phyloP scores from a whole-genome alignment of 2,888 invertebrate genomes.

The Nipponacmea schrenckii region DNA sequence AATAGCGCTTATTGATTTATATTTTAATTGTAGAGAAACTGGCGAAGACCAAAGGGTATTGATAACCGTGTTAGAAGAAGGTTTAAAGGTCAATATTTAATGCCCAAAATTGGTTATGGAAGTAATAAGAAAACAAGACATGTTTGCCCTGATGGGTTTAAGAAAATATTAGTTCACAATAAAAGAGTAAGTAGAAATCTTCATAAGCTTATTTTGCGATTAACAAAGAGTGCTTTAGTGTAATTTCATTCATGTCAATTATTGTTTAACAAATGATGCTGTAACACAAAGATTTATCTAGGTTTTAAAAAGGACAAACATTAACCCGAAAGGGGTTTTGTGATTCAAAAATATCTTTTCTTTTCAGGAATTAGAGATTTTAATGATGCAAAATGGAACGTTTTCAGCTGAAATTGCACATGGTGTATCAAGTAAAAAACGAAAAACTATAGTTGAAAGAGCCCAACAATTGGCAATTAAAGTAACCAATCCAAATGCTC shows the following conservation, averaged over 20 bases:
- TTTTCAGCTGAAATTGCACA: constrained; percentile 99
- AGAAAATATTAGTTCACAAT: constrained; percentile 92
- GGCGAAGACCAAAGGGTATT: constrained; percentile 99
- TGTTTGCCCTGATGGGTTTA: constrained; percentile 97
- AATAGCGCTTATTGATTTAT: background rate
- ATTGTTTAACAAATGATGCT: too few species aligned
- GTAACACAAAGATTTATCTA: too few species aligned
- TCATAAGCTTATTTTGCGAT: too few species aligned
- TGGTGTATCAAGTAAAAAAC: constrained; percentile 96
- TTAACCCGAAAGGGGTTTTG: too few species aligned
- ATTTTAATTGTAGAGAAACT: constrained; percentile 79
- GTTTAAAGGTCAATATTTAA: constrained; percentile 98
- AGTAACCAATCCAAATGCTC: constrained; percentile 95
- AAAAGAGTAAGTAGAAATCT: constrained; percentile 74
- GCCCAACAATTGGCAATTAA: constrained; percentile 95
- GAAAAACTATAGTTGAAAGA: constrained; percentile 94
- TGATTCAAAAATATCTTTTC: background rate
- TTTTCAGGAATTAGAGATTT: constrained; percentile 89
- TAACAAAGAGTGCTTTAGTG: too few species aligned
- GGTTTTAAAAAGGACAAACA: too few species aligned
- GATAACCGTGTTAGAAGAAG: constrained; percentile 99
- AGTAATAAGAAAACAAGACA: constrained; percentile 93
- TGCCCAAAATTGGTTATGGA: constrained; percentile 99
- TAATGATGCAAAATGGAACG: constrained; percentile 98
- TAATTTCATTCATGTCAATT: too few species aligned